Evolutionary conservation across 2,888 invertebrate species (phyloP), one percentile per base, ranked within the genome.

Genomic region (Mycalesis mineus): DNA sequence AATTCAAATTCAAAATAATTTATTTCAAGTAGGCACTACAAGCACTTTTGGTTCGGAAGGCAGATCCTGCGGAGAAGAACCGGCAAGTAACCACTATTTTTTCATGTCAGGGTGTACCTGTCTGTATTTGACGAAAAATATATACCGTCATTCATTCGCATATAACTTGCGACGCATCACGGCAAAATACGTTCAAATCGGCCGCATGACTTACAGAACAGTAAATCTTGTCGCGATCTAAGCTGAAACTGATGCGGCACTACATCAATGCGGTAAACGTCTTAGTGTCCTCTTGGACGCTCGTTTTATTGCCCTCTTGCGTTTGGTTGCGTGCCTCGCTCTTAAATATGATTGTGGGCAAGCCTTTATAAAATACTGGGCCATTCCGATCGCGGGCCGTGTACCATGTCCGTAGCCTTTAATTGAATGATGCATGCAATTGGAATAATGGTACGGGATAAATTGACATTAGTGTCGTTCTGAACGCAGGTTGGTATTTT

Each of bases 171-270:
- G 45, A 52, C 55, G 40, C 47, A 55, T 22, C 57, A 50, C 36
- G 42, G 40, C 64, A 65, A 65, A 67, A 62, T 68, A 65, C 61
- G 62, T 65, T 69, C 64, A 68, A 68, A 74, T 71, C 67, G 68
- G 55, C 66, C 62, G 68, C 68, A 71, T 75, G 75, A 73, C 71
- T 75, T 72, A 74, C 73, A 74, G 69, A 72, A 72, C 74, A 73
- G 75, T 81, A 80, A 79, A 80, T 81, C 80, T 76, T 71, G 71
- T 73, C 71, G 77, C 71, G 71, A 74, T 73, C 71, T 77, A 73
- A 76, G 72, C 76, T 78, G 78, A 77, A 80, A 80, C 79, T 80
- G 80, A 82, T 79, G 78, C 75, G 72, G 77, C 69, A 70, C 73
- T 82, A 77, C 71, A 79, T 82, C 80, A 79, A 77, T 76, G 73